phyloP scores from a whole-genome alignment of 2,797 vertebrate genomes.

The Tapera naevia region DNA sequence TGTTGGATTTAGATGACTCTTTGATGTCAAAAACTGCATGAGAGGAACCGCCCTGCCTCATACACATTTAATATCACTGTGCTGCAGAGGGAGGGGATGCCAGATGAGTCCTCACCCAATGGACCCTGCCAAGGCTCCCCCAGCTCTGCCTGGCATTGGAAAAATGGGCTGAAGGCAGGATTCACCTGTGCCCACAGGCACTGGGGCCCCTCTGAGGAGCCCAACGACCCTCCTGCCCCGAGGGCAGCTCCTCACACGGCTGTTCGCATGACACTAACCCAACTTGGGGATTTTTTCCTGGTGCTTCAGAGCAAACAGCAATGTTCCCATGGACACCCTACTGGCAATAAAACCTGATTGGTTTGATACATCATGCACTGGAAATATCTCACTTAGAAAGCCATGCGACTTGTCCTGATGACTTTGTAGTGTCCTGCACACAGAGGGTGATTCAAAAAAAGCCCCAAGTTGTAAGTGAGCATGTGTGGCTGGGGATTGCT shows the following conservation, averaged over 20 bases:
- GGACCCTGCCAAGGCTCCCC: neutral
- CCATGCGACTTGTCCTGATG: neutral
- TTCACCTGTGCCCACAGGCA: neutral
- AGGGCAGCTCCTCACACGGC: neutral
- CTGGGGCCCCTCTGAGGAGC: neutral
- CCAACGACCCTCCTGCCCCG: neutral
- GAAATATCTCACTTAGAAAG: neutral
- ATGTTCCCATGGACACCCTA: neutral
- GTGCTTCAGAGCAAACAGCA: neutral
- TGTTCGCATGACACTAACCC: neutral
- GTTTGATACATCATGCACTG: rapidly evolving
- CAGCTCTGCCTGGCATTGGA: neutral
- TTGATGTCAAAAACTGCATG: neutral
- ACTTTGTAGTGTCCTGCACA: neutral
- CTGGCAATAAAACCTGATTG: neutral
- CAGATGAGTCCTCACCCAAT: neutral
- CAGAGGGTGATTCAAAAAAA: neutral
- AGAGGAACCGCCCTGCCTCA: neutral
- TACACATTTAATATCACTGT: neutral
- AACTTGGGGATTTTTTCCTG: neutral
- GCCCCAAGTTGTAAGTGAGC: rapidly evolving
- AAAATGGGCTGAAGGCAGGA: neutral
- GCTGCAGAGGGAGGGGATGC: neutral
- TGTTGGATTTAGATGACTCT: neutral
- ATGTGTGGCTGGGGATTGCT: neutral